Conservation (phyloP, 2,113 vertebrate species). For the Eulemur rufifrons region DNA sequence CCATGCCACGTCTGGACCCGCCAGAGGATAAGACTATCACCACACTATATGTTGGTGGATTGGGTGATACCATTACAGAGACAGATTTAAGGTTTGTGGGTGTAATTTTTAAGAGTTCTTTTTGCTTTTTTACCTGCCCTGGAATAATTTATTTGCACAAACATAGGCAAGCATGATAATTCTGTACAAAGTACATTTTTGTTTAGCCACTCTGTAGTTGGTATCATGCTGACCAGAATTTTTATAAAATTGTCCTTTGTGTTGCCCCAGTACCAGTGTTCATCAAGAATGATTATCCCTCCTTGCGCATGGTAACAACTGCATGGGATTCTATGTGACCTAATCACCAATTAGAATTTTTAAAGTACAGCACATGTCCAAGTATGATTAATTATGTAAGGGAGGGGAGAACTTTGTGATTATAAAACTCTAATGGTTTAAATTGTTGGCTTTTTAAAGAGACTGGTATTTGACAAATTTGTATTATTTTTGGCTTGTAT, state of each 20-base stretch:
- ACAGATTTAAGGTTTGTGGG: constrained; percentile 93
- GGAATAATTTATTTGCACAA: constrained; percentile 9
- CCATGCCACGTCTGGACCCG: constrained; percentile 96
- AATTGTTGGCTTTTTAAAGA: constrained; percentile 3
- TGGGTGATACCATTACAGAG: constrained; percentile 96
- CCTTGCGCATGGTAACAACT: neutral
- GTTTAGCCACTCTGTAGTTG: neutral
- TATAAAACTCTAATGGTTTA: neutral
- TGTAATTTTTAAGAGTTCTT: neutral
- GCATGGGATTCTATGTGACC: neutral
- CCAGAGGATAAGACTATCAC: constrained; percentile 98
- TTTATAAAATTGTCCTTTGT: constrained; percentile 1
- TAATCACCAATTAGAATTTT: neutral
- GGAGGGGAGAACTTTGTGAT: neutral
- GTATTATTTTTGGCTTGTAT: neutral
- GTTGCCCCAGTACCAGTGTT: neutral
- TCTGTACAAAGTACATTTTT: constrained; percentile 13
- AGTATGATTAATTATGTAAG: neutral
- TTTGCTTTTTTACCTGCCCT: constrained; percentile 39
- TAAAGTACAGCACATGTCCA: neutral
- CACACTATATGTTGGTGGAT: constrained; percentile 96
- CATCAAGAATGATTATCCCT: neutral
- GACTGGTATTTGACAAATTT: constrained; percentile 31
- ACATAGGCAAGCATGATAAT: neutral
- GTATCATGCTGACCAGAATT: neutral